Evolutionary conservation across 2,113 vertebrate genomes (phyloP).

Genomic region (Procavia capensis): DNA sequence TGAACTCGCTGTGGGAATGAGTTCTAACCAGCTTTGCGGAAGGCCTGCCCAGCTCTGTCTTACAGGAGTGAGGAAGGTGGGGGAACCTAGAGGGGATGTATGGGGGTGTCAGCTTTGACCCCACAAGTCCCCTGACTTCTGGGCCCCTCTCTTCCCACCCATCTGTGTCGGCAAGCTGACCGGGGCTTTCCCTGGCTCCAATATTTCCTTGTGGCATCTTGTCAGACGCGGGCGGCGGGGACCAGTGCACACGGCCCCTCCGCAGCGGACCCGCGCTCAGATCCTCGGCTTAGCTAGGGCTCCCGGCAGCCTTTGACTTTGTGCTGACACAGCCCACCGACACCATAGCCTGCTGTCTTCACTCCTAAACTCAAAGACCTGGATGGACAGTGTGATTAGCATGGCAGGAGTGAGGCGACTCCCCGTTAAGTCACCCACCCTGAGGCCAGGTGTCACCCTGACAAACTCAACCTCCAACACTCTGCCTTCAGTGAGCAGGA

Average conservation of each 20-base stretch:
- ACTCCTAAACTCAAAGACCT: not conserved
- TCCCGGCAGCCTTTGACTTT: not conserved
- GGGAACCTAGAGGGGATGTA: not conserved
- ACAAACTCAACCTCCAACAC: not conserved
- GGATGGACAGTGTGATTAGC: not conserved
- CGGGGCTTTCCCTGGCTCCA: not conserved
- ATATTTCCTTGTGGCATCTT: not conserved
- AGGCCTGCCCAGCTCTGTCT: not conserved
- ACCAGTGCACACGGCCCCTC: not conserved
- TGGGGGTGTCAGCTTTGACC: no score
- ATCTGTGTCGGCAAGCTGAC: not conserved
- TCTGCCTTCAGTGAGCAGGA: not conserved
- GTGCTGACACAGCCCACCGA: not conserved
- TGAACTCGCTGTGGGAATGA: fast-evolving
- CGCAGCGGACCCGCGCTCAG: no score
- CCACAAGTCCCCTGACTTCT: not conserved
- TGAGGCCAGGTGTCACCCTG: not conserved
- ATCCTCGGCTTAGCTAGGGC: no score
- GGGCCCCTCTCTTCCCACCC: not conserved
- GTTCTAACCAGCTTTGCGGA: not conserved
- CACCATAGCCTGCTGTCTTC: no score
- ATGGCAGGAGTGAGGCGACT: not conserved
- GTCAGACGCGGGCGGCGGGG: not conserved
- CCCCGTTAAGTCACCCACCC: not conserved
- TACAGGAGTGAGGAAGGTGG: not conserved